Evolutionary conservation across 2,888 invertebrate genomes (phyloP), one percentile per base, ranked within the genome.

Genomic region (Opisthograptis luteolata): DNA sequence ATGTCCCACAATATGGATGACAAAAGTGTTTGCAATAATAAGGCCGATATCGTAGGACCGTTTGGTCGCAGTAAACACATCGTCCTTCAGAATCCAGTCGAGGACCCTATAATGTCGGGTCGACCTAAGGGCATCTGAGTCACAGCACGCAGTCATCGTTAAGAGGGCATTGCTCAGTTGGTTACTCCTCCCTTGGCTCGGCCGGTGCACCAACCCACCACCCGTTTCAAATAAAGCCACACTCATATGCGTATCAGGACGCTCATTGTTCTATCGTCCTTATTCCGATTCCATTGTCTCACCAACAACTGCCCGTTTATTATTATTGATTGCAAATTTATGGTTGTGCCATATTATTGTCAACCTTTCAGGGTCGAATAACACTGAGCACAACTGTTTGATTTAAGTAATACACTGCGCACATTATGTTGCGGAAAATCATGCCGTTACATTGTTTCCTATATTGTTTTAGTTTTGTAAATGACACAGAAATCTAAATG

Each of bases 141-240:
- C 87, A 81, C 77, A 66, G 65, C 76, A 79, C 78, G 83, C 80
- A 81, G 80, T 81, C 79, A 81, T 86, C 87, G 87, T 88, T 79
- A 87, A 86, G 87, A 88, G 89, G 89, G 85, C 89, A 87, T 81
- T 89, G 89, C 84, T 87, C 89, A 87, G 80, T 81, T 76, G 73
- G 75, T 72, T 72, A 75, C 81, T 81, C 84, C 81, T 78, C 79
- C 74, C 78, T 76, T 73, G 69, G 71, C 68, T 63, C 73, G 79
- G 68, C 72, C 79, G 76, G 67, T 81, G 82, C 85, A 84, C 68
- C 75, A 64, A 72, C 67, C 70, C 43, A 17, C 20, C 45, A 66
- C 68, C 66, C 68, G 69, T 70, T 76, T 79, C 65, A 65, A 79
- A 77, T 80, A 79, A 76, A 79, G 76, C 76, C 71, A 69, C 73